A percentile compares a stretch with the other conserved stretches of the same genome.
Conservation (phyloP, 2,888 invertebrate species). For the Folsomia manolachei region DNA sequence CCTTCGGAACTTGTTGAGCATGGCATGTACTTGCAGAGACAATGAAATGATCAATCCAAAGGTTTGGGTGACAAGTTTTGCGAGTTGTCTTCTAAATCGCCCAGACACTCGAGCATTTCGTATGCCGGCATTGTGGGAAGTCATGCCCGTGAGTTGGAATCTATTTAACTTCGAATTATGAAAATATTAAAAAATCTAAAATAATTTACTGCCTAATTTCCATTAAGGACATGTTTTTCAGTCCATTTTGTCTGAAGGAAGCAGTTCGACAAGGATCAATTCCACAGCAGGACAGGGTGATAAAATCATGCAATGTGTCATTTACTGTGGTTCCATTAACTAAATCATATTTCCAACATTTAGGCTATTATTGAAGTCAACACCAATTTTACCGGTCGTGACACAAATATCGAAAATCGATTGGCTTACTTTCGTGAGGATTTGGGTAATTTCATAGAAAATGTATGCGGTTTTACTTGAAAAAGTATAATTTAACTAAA, state of each 20-base stretch:
- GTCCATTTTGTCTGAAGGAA: conserved; percentile 20
- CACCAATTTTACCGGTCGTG: no score
- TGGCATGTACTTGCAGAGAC: conserved; percentile 65
- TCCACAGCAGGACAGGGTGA: conserved; percentile 36
- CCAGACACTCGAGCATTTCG: conserved; percentile 67
- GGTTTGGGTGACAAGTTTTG: conserved; percentile 74
- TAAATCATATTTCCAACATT: no score
- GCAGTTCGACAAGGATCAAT: conserved; percentile 34
- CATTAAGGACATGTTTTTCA: conserved; percentile 70
- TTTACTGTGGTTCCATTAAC: no score
- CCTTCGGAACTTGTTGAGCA: conserved; percentile 68
- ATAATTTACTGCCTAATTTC: no score
- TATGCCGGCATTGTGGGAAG: conserved; percentile 70
- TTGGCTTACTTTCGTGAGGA: conserved; percentile 39
- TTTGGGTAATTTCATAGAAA: conserved; percentile 6
- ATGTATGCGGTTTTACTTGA: background rate
- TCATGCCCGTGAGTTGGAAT: no score
- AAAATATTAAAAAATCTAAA: no score
- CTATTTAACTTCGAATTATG: no score
- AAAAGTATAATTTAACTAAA: background rate
- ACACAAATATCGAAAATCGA: no score
- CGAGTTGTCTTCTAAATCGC: conserved; percentile 73
- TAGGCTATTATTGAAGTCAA: no score
- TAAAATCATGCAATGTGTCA: no score
- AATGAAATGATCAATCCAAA: conserved; percentile 62